Conservation (phyloP, 2,113 vertebrate genomes). For the Esox niger region DNA sequence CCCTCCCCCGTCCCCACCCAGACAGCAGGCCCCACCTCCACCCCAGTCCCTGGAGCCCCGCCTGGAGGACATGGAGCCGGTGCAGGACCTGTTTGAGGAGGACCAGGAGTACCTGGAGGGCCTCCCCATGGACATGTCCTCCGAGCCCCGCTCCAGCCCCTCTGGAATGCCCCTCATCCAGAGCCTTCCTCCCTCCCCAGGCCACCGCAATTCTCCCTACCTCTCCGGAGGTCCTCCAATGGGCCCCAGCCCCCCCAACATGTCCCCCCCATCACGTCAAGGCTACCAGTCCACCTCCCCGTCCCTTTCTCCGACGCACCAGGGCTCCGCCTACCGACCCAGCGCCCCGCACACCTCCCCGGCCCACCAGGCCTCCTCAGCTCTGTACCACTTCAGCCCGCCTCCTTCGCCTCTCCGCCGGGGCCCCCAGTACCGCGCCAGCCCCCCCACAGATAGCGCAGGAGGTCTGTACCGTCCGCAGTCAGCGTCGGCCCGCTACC, state of each 20-base stretch:
- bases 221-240: slow-evolving; percentile 64
- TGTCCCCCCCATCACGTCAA: slow-evolving; percentile 76
- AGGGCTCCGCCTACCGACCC: slow-evolving; percentile 81
- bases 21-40: slow-evolving; percentile 48
- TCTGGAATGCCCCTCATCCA: slow-evolving; percentile 79
- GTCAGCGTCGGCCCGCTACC: slow-evolving; percentile 77
- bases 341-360: slow-evolving; percentile 75
- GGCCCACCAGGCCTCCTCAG: slow-evolving; percentile 79
- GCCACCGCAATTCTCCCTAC: slow-evolving; percentile 79
- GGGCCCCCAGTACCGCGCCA: slow-evolving; percentile 81
- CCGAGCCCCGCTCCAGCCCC: slow-evolving; percentile 76
- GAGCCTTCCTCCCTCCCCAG: slow-evolving; percentile 83
- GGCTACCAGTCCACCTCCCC: slow-evolving; percentile 76
- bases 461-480: slow-evolving; percentile 76
- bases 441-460: slow-evolving; percentile 79
- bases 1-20: slow-evolving; percentile 61
- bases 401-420: slow-evolving; percentile 83
- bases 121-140: slow-evolving; percentile 75
- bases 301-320: slow-evolving; percentile 81
- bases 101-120: slow-evolving; percentile 80
- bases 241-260: slow-evolving; percentile 26
- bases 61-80: slow-evolving; percentile 79
- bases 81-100: slow-evolving; percentile 81
- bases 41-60: slow-evolving; percentile 69
- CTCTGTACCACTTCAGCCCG: slow-evolving; percentile 85